A percentile compares a stretch with the other conserved stretches of the same genome.
phyloP scores from a whole-genome alignment of 2,888 invertebrate species.

The Epistrophe grossulariae region DNA sequence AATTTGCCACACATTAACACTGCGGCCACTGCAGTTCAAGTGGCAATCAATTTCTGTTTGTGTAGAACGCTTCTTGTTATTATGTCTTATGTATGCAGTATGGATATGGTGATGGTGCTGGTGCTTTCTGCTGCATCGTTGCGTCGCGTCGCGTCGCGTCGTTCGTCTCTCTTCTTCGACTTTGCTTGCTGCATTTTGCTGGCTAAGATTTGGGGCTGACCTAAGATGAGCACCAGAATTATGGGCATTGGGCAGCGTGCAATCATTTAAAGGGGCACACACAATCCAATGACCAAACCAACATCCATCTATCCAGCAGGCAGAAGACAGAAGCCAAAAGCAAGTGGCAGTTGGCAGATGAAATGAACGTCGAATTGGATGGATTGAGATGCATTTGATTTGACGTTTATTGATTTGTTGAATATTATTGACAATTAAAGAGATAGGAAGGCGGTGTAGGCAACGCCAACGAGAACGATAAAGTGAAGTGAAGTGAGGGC shows the following conservation, averaged over 20 bases:
- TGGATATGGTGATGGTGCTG: neutral
- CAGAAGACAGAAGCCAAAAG: slow-evolving; percentile 6
- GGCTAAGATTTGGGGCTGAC: slow-evolving; percentile 4
- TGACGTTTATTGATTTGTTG: slow-evolving; percentile 70
- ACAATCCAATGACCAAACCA: neutral
- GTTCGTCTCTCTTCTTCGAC: neutral
- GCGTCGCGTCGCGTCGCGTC: neutral
- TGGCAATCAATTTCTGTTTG: slow-evolving; percentile 75
- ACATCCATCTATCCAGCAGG: slow-evolving; percentile 13
- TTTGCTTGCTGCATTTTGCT: slow-evolving; percentile 22
- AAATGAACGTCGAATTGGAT: slow-evolving; percentile 49
- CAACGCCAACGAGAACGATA: neutral
- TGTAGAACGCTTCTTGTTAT: slow-evolving; percentile 57
- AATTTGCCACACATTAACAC: slow-evolving; percentile 75
- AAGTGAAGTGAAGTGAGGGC: slow-evolving; percentile 9
- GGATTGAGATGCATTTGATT: slow-evolving; percentile 71
- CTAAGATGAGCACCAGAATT: slow-evolving; percentile 23
- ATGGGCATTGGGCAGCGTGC: slow-evolving; percentile 23
- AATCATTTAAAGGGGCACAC: slow-evolving; percentile 31
- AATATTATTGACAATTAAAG: slow-evolving; percentile 62
- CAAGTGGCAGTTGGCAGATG: slow-evolving; percentile 36
- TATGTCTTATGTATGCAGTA: too few relatives aligned
- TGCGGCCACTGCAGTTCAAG: slow-evolving; percentile 72
- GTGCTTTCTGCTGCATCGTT: slow-evolving; percentile 1
- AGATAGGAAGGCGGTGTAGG: neutral